phyloP scores from a whole-genome alignment of 2,888 invertebrate genomes.

The Nyleta sp. region DNA sequence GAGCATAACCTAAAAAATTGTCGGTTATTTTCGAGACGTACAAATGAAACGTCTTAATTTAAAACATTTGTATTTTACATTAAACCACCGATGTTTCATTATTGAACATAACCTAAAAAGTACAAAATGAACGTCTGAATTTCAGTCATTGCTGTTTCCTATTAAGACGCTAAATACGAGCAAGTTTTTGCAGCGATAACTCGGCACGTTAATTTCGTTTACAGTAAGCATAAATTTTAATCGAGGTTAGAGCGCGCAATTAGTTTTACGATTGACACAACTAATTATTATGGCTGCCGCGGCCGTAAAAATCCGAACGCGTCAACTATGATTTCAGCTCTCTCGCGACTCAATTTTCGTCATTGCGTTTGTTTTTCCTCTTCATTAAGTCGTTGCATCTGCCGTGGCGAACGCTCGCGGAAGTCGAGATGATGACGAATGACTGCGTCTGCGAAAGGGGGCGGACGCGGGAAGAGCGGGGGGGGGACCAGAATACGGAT shows the following conservation, averaged over 20 bases:
- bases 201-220: conserved; percentile 18
- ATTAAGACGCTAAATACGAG: no score
- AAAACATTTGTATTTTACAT: no score
- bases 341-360: conserved; percentile 45
- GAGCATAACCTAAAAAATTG: no score
- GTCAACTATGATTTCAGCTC: conserved; percentile 31
- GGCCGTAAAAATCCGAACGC: conserved; percentile 24
- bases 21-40: no score
- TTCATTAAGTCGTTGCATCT: conserved; percentile 55
- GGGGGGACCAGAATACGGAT: conserved; percentile 27
- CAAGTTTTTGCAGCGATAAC: no score
- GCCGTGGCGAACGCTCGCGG: conserved; percentile 40
- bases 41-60: no score
- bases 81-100: no score
- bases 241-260: conserved; percentile 27
- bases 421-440: conserved; percentile 61
- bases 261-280: conserved; percentile 33
- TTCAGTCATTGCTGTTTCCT: no score
- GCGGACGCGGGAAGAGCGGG: not conserved
- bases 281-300: conserved; percentile 31
- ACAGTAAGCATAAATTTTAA: conserved; percentile 31
- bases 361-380: conserved; percentile 53
- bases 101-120: no score
- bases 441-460: conserved; percentile 41
- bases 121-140: no score